Evolutionary conservation across 2,797 vertebrate species (phyloP).

Genomic region (Danio kyathit): DNA sequence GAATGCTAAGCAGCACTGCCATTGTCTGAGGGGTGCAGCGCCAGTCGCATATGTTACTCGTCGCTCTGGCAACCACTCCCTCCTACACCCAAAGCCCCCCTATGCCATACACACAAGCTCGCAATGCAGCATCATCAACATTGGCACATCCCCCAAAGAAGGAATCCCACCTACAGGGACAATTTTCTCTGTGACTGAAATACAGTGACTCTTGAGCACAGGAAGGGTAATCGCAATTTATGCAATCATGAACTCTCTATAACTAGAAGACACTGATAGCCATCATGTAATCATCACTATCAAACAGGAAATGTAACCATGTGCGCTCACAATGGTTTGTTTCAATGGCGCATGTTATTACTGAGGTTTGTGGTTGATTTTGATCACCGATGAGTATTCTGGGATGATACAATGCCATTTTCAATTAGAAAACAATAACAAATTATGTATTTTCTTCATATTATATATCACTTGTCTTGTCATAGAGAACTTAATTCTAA

Average conservation of each 20-base stretch:
- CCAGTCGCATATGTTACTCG: slow-evolving; percentile 77
- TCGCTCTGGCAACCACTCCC: slow-evolving; percentile 79
- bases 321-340: slow-evolving; percentile 19
- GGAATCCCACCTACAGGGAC: slow-evolving; percentile 63
- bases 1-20: slow-evolving; percentile 83
- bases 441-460: not conserved
- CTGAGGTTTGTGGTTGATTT: not conserved
- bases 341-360: slow-evolving; percentile 7
- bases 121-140: slow-evolving; percentile 50
- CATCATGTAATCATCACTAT: not conserved
- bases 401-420: slow-evolving; percentile 7
- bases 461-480: not conserved
- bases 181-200: slow-evolving; percentile 10
- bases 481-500: not conserved
- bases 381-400: not conserved
- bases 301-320: slow-evolving; percentile 35
- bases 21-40: slow-evolving; percentile 79
- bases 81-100: slow-evolving; percentile 46
- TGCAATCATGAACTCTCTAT: slow-evolving; percentile 15
- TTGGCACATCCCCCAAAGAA: slow-evolving; percentile 54
- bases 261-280: slow-evolving; percentile 14
- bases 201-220: not conserved
- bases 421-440: slow-evolving; percentile 11
- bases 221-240: slow-evolving; percentile 14
- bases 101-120: slow-evolving; percentile 28